Evolutionary conservation across 1,140 invertebrate genomes (phyloP), one percentile per base, ranked within the genome.

Genomic region (Brachystomella parvula): DNA sequence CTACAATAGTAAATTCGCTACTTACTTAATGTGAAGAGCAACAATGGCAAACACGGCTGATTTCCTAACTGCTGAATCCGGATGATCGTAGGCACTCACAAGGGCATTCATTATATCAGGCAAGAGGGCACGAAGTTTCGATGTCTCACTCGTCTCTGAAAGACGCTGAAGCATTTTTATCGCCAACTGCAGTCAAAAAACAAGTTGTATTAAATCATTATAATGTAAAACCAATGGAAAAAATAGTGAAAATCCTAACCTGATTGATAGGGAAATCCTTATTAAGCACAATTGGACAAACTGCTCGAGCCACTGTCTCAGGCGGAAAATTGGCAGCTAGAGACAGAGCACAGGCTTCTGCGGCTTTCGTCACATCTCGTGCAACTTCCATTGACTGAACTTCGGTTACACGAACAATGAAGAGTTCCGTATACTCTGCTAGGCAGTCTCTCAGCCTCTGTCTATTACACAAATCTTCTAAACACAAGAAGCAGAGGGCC

Each of bases 1-100:
- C 12, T 29, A 21, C 15, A 33, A 9, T 24, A 28, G 12, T 47
- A 49, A 33, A 33, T 44, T 56, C 1, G 3, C n/a, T 33, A 35
- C 6, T 29, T 67, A 72, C 71, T 68, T 64, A 39, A 61, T 30
- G 65, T 73, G 67, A 56, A 71, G 65, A 62, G 72, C 66, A 39
- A 73, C 72, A 28, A 73, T 73, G 9, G 72, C 69, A 58, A 73
- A 73, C 17, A 73, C 72, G 19, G 72, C 72, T 29, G 72, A 69
- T 67, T 73, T 73, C 31, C 72, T 61, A 17, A 73, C 72, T 21
- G 72, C 72, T 3, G 72, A 73, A 39, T 73, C 72, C 19, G 69
- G 69, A 66, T 73, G 72, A 61, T 73, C 72, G 49, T 73, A 73
- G n/a, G 72, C 72, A n/a, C 49, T 58, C n/a, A 73, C 65, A 17